phyloP scores from a whole-genome alignment of 2,797 vertebrate species.

The Sarcoramphus papa region DNA sequence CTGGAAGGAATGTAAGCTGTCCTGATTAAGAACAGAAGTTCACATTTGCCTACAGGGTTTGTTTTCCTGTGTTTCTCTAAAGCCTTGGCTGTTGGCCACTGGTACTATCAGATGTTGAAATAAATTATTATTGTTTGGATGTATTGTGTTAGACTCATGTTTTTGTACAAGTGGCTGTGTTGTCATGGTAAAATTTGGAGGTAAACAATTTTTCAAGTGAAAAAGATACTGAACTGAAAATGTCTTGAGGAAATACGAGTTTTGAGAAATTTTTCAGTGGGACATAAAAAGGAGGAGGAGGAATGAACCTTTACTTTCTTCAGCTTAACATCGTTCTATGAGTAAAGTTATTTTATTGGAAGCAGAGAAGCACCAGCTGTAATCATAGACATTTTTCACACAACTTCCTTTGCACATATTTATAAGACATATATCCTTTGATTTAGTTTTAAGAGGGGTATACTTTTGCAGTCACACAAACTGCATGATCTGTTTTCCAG shows the following conservation, averaged over 20 bases:
- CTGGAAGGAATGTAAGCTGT: background rate
- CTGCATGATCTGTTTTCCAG: background rate
- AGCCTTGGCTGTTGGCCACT: background rate
- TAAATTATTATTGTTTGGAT: background rate
- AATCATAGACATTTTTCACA: background rate
- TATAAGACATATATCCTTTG: background rate
- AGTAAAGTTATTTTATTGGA: background rate
- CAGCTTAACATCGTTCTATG: background rate
- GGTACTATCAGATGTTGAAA: background rate
- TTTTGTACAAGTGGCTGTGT: background rate
- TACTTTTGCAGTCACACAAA: background rate
- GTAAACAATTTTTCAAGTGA: background rate
- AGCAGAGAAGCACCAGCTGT: background rate
- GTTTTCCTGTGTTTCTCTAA: background rate
- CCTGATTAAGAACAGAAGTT: background rate
- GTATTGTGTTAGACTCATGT: background rate
- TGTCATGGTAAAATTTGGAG: background rate
- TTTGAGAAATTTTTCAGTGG: background rate
- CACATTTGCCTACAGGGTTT: background rate
- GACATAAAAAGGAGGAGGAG: background rate
- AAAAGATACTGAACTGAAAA: background rate
- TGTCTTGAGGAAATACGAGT: background rate
- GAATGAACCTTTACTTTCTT: background rate
- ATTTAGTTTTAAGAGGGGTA: background rate
- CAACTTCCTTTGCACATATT: background rate